Evolutionary conservation across 2,888 invertebrate genomes (phyloP), one percentile per base, ranked within the genome.

Genomic region (Cephus nigrinus): DNA sequence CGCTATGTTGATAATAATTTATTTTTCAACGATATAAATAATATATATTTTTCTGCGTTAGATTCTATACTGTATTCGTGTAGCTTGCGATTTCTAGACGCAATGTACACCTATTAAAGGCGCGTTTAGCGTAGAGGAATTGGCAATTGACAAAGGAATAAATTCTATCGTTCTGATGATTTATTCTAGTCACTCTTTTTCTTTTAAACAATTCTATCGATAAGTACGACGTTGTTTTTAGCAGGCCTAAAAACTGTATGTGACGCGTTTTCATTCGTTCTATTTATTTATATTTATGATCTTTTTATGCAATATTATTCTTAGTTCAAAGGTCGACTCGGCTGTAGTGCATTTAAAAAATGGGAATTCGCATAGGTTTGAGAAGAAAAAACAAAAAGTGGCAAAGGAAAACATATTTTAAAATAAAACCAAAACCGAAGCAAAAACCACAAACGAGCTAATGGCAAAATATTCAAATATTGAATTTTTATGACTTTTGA

Each of bases 241-340:
- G 88, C 88, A 82, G 88, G 88, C 87, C 88, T 88, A 89, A 88
- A 87, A 88, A 89, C 86, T 83, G 76, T 80, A 74, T 40, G 74
- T 33, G 12, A 34, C 33, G 30, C 36, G 36, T 74, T 74, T 35
- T 74, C 23, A 30, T 0, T 74, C 34, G 33, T 74, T 34, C 12
- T 11, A 3, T 33, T n/a, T 74, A 34, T 12, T 74, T n/a, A 2
- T 11, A 35, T 55, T 55, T 23, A 23, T 55, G 23, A 55, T 55
- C 23, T 23, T 23, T 55, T 55, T 55, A 23, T 55, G 23, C 23
- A 40, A 73, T 5, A 34, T 73, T 73, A n/a, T 33, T 34, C 12
- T 34, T 9, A 11, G 34, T 33, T 74, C 23, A 9, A 71, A 12
- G 71, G 31, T 71, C 71, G 31, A 31, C 71, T 71, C 31, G 11